Conservation (phyloP, 2,113 vertebrate genomes). For the Puma concolor region DNA sequence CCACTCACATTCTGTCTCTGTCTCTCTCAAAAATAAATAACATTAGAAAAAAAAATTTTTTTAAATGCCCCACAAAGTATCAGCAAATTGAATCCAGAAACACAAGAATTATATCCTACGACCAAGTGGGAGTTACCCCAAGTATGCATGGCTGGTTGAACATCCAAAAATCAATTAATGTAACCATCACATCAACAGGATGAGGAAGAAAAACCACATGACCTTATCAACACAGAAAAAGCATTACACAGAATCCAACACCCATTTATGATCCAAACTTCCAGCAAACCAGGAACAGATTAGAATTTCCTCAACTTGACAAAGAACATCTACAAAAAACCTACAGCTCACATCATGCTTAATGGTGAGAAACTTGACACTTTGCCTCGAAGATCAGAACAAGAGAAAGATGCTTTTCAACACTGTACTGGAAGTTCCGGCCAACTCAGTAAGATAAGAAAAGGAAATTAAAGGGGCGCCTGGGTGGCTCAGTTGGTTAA, state of each 20-base stretch:
- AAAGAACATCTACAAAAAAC: neutral
- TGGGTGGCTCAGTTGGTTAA: too few species aligned
- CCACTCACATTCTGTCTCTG: too few species aligned
- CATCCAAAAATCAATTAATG: neutral
- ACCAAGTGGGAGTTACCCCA: neutral
- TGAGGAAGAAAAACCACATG: neutral
- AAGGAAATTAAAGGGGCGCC: neutral
- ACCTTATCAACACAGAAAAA: neutral
- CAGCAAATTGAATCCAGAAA: too few species aligned
- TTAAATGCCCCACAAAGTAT: neutral
- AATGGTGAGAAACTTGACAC: neutral
- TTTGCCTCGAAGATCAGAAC: neutral
- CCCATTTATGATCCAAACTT: too few species aligned
- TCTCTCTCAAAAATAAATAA: too few species aligned
- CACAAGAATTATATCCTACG: rapidly evolving
- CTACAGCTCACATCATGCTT: neutral
- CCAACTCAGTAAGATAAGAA: neutral
- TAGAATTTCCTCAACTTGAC: neutral
- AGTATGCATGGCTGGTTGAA: too few species aligned
- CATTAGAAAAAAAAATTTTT: too few species aligned
- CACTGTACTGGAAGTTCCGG: neutral
- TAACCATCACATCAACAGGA: rapidly evolving
- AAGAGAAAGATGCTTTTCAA: neutral
- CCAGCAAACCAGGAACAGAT: neutral
- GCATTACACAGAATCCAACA: neutral